A percentile compares a stretch with the other conserved stretches of the same genome.
Evolutionary conservation across 2,113 vertebrate genomes (phyloP).

Genomic region (Passer montanus): DNA sequence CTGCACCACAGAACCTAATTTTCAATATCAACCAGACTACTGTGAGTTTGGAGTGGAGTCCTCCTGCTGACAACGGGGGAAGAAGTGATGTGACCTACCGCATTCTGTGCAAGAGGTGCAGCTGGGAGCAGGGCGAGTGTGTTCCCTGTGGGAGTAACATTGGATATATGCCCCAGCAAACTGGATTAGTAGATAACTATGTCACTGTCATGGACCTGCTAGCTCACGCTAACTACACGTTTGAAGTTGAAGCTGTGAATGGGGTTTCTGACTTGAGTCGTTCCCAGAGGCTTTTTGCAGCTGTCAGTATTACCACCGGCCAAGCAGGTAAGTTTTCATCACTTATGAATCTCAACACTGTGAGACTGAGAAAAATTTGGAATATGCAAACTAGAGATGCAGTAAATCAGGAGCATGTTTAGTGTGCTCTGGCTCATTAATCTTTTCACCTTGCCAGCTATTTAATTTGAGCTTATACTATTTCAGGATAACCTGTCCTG

Average conservation of each 20-base stretch:
- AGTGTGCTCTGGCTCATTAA: conserved; percentile 21
- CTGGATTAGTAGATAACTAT: conserved; percentile 91
- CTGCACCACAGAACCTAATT: conserved; percentile 97
- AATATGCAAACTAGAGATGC: conserved; percentile 7
- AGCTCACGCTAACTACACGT: conserved; percentile 97
- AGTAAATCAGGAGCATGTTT: conserved; percentile 24
- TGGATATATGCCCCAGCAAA: conserved; percentile 90
- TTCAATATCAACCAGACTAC: conserved; percentile 99
- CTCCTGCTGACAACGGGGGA: conserved; percentile 92
- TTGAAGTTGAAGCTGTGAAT: conserved; percentile 98
- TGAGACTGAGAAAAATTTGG: neutral
- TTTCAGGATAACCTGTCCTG: neutral
- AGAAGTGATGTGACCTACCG: conserved; percentile 96
- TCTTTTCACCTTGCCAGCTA: conserved; percentile 1
- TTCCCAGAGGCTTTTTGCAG: conserved; percentile 95
- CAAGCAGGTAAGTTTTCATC: conserved; percentile 91
- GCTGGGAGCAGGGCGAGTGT: conserved; percentile 97
- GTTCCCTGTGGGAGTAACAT: conserved; percentile 91
- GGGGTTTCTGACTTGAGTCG: conserved; percentile 96
- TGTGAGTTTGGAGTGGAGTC: conserved; percentile 94
- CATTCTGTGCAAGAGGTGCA: conserved; percentile 91
- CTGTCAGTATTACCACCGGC: conserved; percentile 94
- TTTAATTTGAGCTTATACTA: conserved; percentile 4
- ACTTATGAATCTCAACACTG: neutral
- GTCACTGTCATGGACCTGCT: conserved; percentile 92